phyloP scores from a whole-genome alignment of 2,797 vertebrate genomes.

The Chiroxiphia lanceolata region DNA sequence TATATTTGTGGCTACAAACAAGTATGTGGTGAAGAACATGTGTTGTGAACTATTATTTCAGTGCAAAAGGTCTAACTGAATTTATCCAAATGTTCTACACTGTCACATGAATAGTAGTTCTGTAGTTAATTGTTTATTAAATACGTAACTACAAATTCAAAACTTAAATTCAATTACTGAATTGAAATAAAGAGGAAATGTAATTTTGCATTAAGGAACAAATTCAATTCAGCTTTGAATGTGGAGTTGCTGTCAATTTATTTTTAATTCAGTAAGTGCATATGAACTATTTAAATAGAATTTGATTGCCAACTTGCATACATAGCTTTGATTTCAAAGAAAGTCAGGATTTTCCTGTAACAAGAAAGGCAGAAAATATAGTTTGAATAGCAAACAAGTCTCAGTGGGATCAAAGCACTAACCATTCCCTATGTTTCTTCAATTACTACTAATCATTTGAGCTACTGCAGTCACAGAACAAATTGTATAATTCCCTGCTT shows the following conservation, averaged over 20 bases:
- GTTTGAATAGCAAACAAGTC: neutral
- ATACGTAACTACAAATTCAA: neutral
- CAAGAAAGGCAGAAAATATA: conserved; percentile 37
- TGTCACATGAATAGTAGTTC: neutral
- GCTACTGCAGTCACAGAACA: neutral
- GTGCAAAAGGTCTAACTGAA: neutral
- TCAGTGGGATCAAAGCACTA: conserved; percentile 40
- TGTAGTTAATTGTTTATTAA: neutral
- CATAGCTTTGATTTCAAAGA: conserved; percentile 6
- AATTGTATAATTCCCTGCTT: conserved; percentile 14
- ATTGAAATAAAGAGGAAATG: conserved; percentile 2
- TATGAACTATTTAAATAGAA: conserved; percentile 24
- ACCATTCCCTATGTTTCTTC: conserved; percentile 8
- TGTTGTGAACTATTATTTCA: neutral
- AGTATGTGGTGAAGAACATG: neutral
- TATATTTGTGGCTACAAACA: neutral
- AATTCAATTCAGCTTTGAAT: neutral
- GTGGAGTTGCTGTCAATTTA: neutral
- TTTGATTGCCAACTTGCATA: neutral
- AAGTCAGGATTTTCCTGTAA: conserved; percentile 33
- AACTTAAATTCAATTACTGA: neutral
- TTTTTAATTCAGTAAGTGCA: neutral
- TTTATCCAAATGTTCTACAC: neutral
- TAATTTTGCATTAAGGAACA: neutral
- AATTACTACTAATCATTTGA: conserved; percentile 20